A percentile compares a stretch with the other conserved stretches of the same genome.
Conservation (phyloP, 2,113 vertebrate species). For the Gymnogyps californianus region DNA sequence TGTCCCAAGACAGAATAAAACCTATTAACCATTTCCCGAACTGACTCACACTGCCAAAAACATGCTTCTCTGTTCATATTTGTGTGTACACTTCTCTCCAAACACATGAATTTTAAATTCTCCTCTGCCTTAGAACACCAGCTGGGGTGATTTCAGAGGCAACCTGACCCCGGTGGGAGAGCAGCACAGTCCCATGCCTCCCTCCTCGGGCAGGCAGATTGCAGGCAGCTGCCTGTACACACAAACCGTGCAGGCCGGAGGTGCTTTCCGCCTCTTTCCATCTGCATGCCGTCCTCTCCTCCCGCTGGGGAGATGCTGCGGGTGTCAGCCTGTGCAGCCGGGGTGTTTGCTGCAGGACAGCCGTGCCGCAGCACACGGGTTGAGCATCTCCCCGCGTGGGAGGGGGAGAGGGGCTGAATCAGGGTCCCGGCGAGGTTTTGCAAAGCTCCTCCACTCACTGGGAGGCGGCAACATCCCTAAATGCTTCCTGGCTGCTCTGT, state of each 20-base stretch:
- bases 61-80: fast-evolving
- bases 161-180: fast-evolving
- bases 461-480: not conserved
- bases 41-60: fast-evolving
- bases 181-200: not conserved
- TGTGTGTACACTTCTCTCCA: fast-evolving
- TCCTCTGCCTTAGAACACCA: not conserved
- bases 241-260: fast-evolving
- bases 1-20: not conserved
- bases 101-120: not conserved
- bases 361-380: fast-evolving
- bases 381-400: fast-evolving
- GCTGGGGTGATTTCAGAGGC: not conserved
- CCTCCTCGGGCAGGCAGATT: not conserved
- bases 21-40: not conserved
- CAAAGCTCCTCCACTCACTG: not conserved
- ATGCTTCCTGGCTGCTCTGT: not conserved
- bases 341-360: not conserved
- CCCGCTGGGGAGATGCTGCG: fast-evolving
- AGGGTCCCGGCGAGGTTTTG: fast-evolving
- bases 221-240: not conserved
- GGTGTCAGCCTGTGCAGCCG: not conserved
- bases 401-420: not conserved
- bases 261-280: not conserved
- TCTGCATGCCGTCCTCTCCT: not conserved